Evolutionary conservation across 92 coral and sea anemone species (phyloP), one percentile per base, ranked within the genome.

Genomic region (Phymanthus crucifer): DNA sequence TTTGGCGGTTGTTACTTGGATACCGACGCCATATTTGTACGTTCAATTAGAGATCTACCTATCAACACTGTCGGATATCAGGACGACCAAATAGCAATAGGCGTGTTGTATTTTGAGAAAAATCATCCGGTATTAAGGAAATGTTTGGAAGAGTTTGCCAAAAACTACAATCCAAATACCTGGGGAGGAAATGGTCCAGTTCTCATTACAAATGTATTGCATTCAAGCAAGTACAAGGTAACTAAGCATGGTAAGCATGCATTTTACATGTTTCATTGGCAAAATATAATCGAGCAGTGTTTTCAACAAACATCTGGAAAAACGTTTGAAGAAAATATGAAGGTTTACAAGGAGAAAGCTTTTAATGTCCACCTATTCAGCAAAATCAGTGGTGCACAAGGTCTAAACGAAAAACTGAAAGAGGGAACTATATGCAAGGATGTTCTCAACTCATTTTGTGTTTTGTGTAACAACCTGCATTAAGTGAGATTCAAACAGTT

Each of bases 1-100:
- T 18, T 40, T 46, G 89, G 90, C 9, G 90, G 90, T 11, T 70
- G 80, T 2, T 86, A 86, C 34, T 48, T 81, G 78, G 89, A 86
- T 68, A 86, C 85, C 11, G 89, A 81, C 50, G 72, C 73, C 23
- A 73, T 85, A 14, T 13, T 79, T 32, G 84, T 85, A 1, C 89
- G 89, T 0, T 32, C 70, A 9, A 32, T 85, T 19, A 37, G 66
- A 56, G 76, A 79, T n/a, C 33, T 85, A 27, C 80, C 84, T 26
- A 21, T 24, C 16, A 85, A 85, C 66, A 40, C 67, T 17, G 54
- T 85, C 4, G 89, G 80, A 0, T 85, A 76, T 66, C 80, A 85
- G 50, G 43, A 67, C 32, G 56, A 32, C 0, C 0, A 11, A n/a
- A 78, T 40, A 50, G 0, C 17, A 12, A 50, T 73, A 17, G 89